Base-by-base conservation (phyloP, 2,113 vertebrate genomes). In the Potamarius usumacintae region DNA sequence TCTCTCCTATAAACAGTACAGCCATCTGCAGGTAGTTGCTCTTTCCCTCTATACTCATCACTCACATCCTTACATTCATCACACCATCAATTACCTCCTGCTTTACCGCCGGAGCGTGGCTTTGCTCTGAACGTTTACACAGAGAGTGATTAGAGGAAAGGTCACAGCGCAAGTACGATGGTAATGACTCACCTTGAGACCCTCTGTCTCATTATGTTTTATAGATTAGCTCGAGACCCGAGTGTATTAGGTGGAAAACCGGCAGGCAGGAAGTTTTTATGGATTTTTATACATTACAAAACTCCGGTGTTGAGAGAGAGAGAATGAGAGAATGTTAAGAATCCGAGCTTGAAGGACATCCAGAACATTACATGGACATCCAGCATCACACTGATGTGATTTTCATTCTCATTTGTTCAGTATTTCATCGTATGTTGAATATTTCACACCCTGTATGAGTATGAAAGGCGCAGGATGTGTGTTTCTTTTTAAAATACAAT, bases 11-110 rank as follows among this genome's bases (percentile, higher is more conserved):
- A 86, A 92, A 10, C 94, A 96, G 69, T 99, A 97, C 86, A 96
- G 97, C 81, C 98, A 99, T 92, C 96, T 99, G 89, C 98, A 99
- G 98, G 98, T 99, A 94, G 90, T 89, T 55, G 22, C 65, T 76
- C 67, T 27, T 1, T 1, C 48, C n/a, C 62, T 27, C 67, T 20
- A 10, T 57, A 58, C 67, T 80, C 83, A 95, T 0, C 94, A 96
- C 14, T 95, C 96, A 11, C 93, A 14, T 50, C 30, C 60, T 8
- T n/a, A 53, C 62, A 27, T 67, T n/a, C 57, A 83, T 82, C 81
- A 50, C 34, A 1, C 12, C 42, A 58, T 82, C 34, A 12, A 65
- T 67, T 20, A 67, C 62, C 12, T 27, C 82, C 60, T 9, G 42
- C 62, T 83, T 67, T 27, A 50, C 82, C 4, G 48, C 62, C 82